phyloP scores from a whole-genome alignment of 1,140 invertebrate species.

The Babylonia areolata region DNA sequence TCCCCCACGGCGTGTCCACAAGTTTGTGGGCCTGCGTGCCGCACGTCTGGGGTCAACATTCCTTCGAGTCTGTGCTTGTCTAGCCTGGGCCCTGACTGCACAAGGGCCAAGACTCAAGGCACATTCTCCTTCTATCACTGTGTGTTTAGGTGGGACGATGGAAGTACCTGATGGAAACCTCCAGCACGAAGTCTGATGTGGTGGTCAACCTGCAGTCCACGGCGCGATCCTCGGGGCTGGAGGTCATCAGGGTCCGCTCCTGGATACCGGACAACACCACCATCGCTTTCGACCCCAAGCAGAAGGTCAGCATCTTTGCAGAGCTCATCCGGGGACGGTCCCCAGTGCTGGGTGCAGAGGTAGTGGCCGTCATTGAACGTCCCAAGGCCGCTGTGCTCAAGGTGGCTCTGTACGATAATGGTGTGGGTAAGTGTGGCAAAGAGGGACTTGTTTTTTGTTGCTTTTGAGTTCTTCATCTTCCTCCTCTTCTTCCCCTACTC shows the following conservation, averaged over 20 bases:
- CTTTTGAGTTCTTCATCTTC: not conserved
- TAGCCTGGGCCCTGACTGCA: too few species aligned
- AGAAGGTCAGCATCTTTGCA: constrained; percentile 46
- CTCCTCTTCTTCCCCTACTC: too few species aligned
- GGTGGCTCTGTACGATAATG: constrained; percentile 43
- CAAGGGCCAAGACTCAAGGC: too few species aligned
- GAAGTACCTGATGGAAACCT: constrained; percentile 42
- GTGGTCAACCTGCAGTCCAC: constrained; percentile 49
- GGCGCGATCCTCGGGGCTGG: not conserved
- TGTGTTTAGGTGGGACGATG: constrained; percentile 45
- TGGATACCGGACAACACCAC: constrained; percentile 38
- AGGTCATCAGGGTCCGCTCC: constrained; percentile 36
- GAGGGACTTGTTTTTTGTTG: not conserved
- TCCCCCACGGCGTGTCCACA: too few species aligned
- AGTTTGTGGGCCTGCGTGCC: too few species aligned
- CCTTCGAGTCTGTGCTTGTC: too few species aligned
- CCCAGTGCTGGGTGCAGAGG: constrained; percentile 44
- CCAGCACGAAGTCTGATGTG: constrained; percentile 32
- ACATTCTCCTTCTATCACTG: too few species aligned
- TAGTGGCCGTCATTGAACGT: constrained; percentile 44
- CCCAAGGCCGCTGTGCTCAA: constrained; percentile 35
- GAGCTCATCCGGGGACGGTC: constrained; percentile 44
- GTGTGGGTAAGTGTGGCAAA: constrained; percentile 36
- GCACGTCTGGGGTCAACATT: too few species aligned
- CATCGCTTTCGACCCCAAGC: constrained; percentile 40